phyloP scores from a whole-genome alignment of 2,888 invertebrate species.

The Strigamia maritima region DNA sequence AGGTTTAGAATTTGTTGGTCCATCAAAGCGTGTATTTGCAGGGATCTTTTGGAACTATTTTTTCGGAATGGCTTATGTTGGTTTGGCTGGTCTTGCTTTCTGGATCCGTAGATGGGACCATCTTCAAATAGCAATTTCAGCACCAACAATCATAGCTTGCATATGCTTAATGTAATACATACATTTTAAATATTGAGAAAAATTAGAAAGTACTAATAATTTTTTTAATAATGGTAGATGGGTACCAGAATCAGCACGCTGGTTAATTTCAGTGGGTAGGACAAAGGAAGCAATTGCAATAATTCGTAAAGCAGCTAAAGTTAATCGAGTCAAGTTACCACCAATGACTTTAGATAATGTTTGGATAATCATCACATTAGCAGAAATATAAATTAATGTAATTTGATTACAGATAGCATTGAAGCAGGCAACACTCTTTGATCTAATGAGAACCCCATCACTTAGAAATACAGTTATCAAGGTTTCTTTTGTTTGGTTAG shows the following conservation, averaged over 20 bases:
- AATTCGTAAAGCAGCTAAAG: neutral
- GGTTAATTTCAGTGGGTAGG: slow-evolving; percentile 10
- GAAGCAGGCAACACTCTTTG: neutral
- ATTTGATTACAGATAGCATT: neutral
- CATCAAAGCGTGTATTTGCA: slow-evolving; percentile 17
- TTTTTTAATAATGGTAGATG: slow-evolving; percentile 12
- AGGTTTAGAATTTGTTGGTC: slow-evolving; percentile 36
- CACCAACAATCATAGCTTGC: neutral
- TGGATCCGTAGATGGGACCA: slow-evolving; percentile 11
- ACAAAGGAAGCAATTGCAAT: slow-evolving; percentile 3
- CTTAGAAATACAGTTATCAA: neutral
- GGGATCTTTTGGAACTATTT: slow-evolving; percentile 5
- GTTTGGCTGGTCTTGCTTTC: slow-evolving; percentile 13
- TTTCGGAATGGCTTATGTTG: slow-evolving; percentile 5
- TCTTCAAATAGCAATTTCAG: slow-evolving; percentile 20
- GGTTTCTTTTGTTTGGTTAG: neutral
- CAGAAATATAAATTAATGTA: neutral
- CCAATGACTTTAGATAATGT: neutral
- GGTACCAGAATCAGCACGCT: slow-evolving; percentile 36
- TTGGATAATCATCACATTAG: neutral
- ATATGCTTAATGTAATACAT: neutral
- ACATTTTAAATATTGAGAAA: neutral
- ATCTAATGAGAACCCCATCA: neutral
- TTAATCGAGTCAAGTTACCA: slow-evolving; percentile 1
- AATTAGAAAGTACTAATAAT: neutral